Base-by-base conservation (phyloP, 2,888 invertebrate species). In the Diarsia mendica region DNA sequence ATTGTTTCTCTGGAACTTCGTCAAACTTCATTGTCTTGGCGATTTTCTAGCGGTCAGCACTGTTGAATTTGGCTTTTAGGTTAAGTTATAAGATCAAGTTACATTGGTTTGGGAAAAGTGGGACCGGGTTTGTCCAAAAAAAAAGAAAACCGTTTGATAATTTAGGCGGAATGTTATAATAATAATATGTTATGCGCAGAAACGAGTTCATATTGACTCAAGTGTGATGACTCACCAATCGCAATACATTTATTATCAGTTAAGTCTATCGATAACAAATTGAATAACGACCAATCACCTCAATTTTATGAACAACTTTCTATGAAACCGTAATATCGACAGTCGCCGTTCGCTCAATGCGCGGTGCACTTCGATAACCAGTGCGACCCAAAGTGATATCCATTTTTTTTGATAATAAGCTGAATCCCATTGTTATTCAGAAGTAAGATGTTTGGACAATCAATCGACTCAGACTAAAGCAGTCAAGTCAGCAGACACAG, bases 221-320 rank as follows among this genome's bases (percentile, higher is more conserved):
- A 23, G 9, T 72, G 5, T 6, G 5, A 72, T 23, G 15, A 39
- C 46, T 39, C 20, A 58, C 39, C 55, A 48, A 58, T 49, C 18
- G 23, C 33, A 23, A 39, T 33, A 8, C 8, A 55, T 48, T 72
- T n/a, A 18, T 70, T 58, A 55, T 58, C 58, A 28, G 58, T 48
- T 58, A 23, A 28, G 58, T 58, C 20, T 58, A 20, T 15, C 11
- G 55, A 58, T 72, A 58, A 72, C 10, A 72, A 58, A 39, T 44
- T 44, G 23, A 67, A 65, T 48, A 6, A 48, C 28, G 28, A 23
- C 18, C 3, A 51, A n/a, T 53, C 28, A 46, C n/a, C 9, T 71
- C 39, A 39, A 70, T 70, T 10, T 64, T 15, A 23, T 8, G 49
- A 71, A n/a, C 28, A 33, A 55, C 23, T 46, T 33, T 8, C 28